Percentiles rank a stretch among this genome's conserved stretches.
phyloP scores from a whole-genome alignment of 1,140 invertebrate genomes.

The Pinna nobilis region DNA sequence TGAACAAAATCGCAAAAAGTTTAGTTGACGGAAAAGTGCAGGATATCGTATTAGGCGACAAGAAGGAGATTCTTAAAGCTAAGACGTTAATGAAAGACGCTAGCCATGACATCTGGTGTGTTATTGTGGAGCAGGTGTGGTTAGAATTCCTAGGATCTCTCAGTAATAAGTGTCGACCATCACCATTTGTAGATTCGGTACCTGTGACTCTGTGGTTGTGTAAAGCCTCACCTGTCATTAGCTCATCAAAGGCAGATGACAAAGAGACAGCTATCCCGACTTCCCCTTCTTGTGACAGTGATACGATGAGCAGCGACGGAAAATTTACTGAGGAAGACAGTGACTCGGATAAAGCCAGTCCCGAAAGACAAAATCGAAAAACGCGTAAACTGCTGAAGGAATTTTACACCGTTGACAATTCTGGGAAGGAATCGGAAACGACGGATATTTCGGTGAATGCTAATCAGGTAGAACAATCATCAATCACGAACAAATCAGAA shows the following conservation, averaged over 20 bases:
- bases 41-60: constrained; percentile 29
- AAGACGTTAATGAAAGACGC: constrained; percentile 76
- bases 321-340: background rate
- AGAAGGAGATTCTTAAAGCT: constrained; percentile 83
- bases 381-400: constrained; percentile 44
- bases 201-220: constrained; percentile 88
- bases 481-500: background rate
- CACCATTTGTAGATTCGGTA: constrained; percentile 92
- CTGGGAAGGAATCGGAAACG: background rate
- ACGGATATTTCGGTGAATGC: background rate
- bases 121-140: constrained; percentile 92
- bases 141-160: constrained; percentile 92
- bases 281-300: background rate
- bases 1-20: constrained; percentile 45
- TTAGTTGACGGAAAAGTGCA: constrained; percentile 21
- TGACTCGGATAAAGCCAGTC: background rate
- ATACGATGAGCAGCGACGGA: too few species aligned
- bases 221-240: background rate
- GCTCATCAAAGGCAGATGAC: background rate
- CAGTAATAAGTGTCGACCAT: constrained; percentile 78
- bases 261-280: background rate
- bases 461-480: background rate
- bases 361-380: constrained; percentile 34
- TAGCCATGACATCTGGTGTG: constrained; percentile 90
- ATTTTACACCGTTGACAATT: constrained; percentile 42